These are phyloP conservation scores for Brachyalestes nurse DNA, from an alignment of 2,797 vertebrate species.

Conservation along the genomic window DNA sequence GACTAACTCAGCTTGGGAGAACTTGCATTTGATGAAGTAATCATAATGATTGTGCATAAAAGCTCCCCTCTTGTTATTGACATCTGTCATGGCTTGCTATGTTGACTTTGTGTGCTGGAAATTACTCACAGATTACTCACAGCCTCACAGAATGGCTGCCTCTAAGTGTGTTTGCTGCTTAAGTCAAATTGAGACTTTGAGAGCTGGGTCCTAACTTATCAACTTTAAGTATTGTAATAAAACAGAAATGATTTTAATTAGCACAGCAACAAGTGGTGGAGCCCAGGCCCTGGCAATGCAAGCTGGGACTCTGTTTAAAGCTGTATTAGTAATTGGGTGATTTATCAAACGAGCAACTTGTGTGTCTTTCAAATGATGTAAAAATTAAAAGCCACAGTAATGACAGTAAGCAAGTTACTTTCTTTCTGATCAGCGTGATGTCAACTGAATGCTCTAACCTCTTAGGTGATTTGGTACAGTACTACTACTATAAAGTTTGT, in stretches of 20 bases:
- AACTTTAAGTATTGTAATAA: slow-evolving; percentile 54
- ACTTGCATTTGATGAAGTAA: slow-evolving; percentile 60
- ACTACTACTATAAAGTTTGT: too few species aligned
- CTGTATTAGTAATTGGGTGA: slow-evolving; percentile 60
- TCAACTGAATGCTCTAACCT: neutral
- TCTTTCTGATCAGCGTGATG: too few species aligned
- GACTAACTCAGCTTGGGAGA: slow-evolving; percentile 53
- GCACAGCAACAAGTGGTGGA: slow-evolving; percentile 49
- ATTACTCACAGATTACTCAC: too few species aligned
- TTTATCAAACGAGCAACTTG: slow-evolving; percentile 60
- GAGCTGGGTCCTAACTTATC: slow-evolving; percentile 29
- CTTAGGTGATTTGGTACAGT: neutral
- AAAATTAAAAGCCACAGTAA: slow-evolving; percentile 40
- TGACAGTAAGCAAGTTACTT: too few species aligned
- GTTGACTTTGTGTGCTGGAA: slow-evolving; percentile 45
- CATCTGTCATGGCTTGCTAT: slow-evolving; percentile 56
- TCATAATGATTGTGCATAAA: slow-evolving; percentile 53
- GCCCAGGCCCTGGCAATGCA: slow-evolving; percentile 41
- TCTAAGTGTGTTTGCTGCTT: slow-evolving; percentile 45
- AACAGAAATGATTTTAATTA: slow-evolving; percentile 58
- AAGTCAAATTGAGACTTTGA: slow-evolving; percentile 43
- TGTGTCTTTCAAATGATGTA: slow-evolving; percentile 45
- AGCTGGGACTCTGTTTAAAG: slow-evolving; percentile 52
- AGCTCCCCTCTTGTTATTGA: slow-evolving; percentile 55
- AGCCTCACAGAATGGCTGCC: slow-evolving; percentile 3